Evolutionary conservation across 2,113 vertebrate genomes (phyloP), one percentile per base, ranked within the genome.

Genomic region (Centrocercus urophasianus): DNA sequence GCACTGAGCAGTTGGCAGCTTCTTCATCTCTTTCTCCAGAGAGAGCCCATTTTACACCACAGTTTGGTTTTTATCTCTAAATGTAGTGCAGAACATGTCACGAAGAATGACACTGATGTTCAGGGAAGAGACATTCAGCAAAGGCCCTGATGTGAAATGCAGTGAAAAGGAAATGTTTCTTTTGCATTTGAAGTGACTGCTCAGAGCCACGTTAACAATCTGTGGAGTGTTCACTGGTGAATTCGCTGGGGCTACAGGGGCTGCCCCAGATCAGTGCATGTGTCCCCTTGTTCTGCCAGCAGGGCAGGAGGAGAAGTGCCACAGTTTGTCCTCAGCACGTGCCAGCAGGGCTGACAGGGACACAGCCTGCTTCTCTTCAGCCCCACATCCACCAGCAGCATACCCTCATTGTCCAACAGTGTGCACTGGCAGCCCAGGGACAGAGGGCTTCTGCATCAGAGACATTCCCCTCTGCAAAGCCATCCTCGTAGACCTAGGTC

Each of bases 1-100:
- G 89, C 95, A 95, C 82, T 73, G 89, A 96, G 83, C 89, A 95
- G 89, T 71, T 88, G 87, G 89, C 89, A 95, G 94, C 79, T 83
- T 69, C 89, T 89, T 91, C 94, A 86, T 94, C 85, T 93, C 65
- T 38, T 79, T 86, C 95, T 91, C 95, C 91, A 89, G 93, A 93
- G 89, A 93, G 76, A 8, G 10, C 76, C 69, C 2, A 5, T 74
- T 90, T 89, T 87, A 89, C 90, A 84, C 83, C 40, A 90, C 92
- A 71, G 95, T 12, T 94, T 75, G 83, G 90, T 86, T 89, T 54
- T 91, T 70, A 36, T 61, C 57, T 89, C 80, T 67, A 93, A 77
- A 90, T 84, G 71, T 78, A 6, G 4, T 52, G 38, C 36, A 88
- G 75, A 78, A 86, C 61, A 76, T 95, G 93, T 85, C 89, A 91